These are phyloP conservation scores for Lagopus leucura DNA, from an alignment of 2,113 vertebrate species.

Conservation along the genomic window DNA sequence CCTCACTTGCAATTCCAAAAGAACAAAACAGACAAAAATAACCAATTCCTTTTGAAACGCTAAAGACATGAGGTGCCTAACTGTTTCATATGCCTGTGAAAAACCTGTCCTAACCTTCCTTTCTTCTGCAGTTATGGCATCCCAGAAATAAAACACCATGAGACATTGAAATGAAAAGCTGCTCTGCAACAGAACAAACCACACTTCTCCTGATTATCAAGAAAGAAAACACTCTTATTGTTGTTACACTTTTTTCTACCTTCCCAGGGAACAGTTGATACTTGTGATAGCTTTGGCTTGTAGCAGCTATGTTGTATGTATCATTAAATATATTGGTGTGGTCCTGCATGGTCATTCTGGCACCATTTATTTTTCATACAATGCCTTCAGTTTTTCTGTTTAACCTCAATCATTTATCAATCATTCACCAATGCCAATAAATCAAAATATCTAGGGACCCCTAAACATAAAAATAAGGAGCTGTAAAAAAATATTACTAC, in stretches of 20 bases:
- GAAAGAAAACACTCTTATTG: background rate
- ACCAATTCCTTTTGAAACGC: background rate
- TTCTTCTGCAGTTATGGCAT: background rate
- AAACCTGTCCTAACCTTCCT: background rate
- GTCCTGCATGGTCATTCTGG: slow-evolving; percentile 50
- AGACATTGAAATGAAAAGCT: slow-evolving; percentile 35
- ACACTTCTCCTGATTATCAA: background rate
- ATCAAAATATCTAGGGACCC: slow-evolving; percentile 72
- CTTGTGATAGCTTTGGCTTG: slow-evolving; percentile 51
- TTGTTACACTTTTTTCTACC: background rate
- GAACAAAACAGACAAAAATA: background rate
- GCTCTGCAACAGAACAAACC: background rate
- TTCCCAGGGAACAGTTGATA: slow-evolving; percentile 57
- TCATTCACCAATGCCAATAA: slow-evolving; percentile 73
- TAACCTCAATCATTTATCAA: slow-evolving; percentile 74
- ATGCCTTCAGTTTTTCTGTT: slow-evolving; percentile 69
- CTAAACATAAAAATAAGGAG: slow-evolving; percentile 79
- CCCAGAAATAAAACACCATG: slow-evolving; percentile 9
- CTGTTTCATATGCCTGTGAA: background rate
- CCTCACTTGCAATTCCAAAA: background rate
- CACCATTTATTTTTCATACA: slow-evolving; percentile 65
- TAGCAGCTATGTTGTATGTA: slow-evolving; percentile 42
- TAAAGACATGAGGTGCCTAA: background rate
- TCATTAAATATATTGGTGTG: slow-evolving; percentile 64
- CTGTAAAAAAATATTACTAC: slow-evolving; percentile 78